Conservation (phyloP, 2,888 invertebrate species). For the Orchesellides sinensis region DNA sequence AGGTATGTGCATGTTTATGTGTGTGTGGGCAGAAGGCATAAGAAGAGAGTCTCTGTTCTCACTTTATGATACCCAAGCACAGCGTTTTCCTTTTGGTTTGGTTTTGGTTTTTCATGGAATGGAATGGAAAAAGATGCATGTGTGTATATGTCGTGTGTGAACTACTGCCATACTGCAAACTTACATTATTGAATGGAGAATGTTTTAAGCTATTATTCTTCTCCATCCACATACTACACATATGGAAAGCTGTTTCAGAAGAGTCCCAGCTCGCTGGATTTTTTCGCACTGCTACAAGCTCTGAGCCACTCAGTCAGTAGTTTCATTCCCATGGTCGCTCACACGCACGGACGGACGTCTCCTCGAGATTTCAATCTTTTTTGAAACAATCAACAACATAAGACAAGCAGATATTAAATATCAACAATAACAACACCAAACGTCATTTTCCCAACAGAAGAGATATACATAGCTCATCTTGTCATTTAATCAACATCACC, state of each 20-base stretch:
- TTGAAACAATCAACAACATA: too few relatives aligned
- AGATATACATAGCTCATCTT: neutral
- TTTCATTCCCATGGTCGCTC: slow-evolving; percentile 63
- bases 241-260: too few relatives aligned
- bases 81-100: too few relatives aligned
- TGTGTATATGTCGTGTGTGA: too few relatives aligned
- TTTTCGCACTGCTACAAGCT: slow-evolving; percentile 59
- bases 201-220: too few relatives aligned
- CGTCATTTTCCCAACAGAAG: neutral
- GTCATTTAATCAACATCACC: neutral
- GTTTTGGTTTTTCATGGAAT: slow-evolving; percentile 35
- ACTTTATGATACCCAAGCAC: neutral
- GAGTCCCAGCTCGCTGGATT: slow-evolving; percentile 57
- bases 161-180: too few relatives aligned
- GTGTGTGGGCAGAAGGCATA: slow-evolving; percentile 45
- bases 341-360: slow-evolving; percentile 61
- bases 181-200: too few relatives aligned
- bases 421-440: neutral
- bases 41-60: too few relatives aligned
- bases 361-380: too few relatives aligned
- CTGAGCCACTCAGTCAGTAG: slow-evolving; percentile 53
- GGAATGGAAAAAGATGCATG: too few relatives aligned
- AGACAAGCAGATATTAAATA: too few relatives aligned
- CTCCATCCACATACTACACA: too few relatives aligned
- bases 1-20: neutral